Evolutionary conservation across 2,113 vertebrate genomes (phyloP), one percentile per base, ranked within the genome.

Genomic region (Callopanchax toddi): DNA sequence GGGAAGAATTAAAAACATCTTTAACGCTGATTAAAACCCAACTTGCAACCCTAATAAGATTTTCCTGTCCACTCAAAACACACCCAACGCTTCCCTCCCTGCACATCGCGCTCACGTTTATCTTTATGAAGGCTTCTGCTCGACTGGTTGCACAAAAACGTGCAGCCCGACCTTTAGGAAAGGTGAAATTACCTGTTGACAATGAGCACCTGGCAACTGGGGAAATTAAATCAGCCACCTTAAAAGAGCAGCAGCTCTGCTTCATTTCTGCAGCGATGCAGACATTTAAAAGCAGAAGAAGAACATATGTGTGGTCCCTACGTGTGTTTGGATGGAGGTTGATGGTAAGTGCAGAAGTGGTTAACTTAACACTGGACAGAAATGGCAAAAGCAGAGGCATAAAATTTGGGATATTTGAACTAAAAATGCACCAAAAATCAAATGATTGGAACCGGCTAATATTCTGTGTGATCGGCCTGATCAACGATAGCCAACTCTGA

Each of bases 141-240:
- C 69, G 60, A 63, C 64, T 65, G 52, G 59, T 66, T 77, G 54
- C 26, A 18, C 43, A 48, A 66, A 77, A 72, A 86, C 64, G 67
- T 71, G 56, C 50, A 64, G 49, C 70, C 67, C 57, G 51, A 62
- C 65, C 77, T 40, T 86, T 77, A 72, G 63, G 59, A 67, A 43
- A 58, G 72, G 42, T 52, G 39, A 75, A 82, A 83, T 87, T 85
- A 87, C 76, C 77, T 81, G 83, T 78, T 81, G 85, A 89, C 56
- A 75, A 77, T 84, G 66, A 70, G 67, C 71, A 51, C 48, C 62
- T 21, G 69, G 84, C 81, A 71, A 29, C 54, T 25, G 56, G 72
- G 76, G 63, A 77, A 82, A 82, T 87, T 71, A 84, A 81, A 76
- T 26, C 43, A 16, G 58, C 65, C 71, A 50, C 54, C 48, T 56